Conservation (phyloP, 2,797 vertebrate genomes). For the Limosa lapponica region DNA sequence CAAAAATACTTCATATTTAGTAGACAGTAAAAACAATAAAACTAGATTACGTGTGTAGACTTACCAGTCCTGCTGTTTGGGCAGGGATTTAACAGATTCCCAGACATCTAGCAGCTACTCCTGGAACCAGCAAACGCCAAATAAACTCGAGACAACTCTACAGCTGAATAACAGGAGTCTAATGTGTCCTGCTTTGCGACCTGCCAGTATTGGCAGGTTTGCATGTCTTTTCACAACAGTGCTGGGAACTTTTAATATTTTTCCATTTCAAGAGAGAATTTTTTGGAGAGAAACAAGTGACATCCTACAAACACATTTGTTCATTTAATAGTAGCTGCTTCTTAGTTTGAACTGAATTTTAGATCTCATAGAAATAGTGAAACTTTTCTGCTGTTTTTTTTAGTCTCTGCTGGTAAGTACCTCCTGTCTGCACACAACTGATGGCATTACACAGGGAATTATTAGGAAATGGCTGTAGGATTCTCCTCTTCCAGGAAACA, state of each 20-base stretch:
- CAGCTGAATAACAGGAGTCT: not conserved
- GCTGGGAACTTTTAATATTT: not conserved
- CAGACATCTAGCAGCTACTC: constrained; percentile 45
- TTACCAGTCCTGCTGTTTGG: constrained; percentile 42
- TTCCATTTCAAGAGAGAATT: not conserved
- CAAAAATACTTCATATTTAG: constrained; percentile 1
- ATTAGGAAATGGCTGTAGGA: not conserved
- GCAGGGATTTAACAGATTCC: constrained; percentile 50
- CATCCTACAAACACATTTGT: not conserved
- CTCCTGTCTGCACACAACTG: not conserved
- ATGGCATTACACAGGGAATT: not conserved
- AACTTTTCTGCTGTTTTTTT: not conserved
- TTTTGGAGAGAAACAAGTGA: not conserved
- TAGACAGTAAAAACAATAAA: constrained; percentile 21
- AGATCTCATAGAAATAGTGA: not conserved
- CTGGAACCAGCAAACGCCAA: constrained; percentile 18
- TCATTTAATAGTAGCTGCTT: not conserved
- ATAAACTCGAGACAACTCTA: not conserved
- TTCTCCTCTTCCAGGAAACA: not conserved
- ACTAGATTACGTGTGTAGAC: constrained; percentile 4
- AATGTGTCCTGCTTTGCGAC: not conserved
- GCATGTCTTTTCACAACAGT: not conserved
- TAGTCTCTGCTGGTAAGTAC: not conserved
- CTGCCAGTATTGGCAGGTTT: not conserved
- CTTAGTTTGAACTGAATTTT: not conserved